These are phyloP conservation scores for Trachelus troglodyta DNA, from an alignment of 2,888 invertebrate species.

Conservation along the genomic window DNA sequence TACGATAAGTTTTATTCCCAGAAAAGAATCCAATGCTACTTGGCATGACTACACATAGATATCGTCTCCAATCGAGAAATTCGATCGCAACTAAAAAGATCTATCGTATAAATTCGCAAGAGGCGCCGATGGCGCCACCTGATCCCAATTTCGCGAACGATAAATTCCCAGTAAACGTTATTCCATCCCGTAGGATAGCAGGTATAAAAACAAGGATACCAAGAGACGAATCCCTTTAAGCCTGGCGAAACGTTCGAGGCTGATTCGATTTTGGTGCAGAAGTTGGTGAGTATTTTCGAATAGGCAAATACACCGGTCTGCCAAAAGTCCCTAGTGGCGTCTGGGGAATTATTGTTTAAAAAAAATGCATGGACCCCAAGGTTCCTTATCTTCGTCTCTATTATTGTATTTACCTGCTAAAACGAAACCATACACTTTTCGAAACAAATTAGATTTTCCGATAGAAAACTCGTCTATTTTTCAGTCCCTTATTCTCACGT, in stretches of 20 bases:
- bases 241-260: background rate
- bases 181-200: background rate
- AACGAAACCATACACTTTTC: background rate
- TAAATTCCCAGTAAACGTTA: constrained; percentile 14
- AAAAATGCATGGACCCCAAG: background rate
- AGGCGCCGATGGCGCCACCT: constrained; percentile 7
- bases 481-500: background rate
- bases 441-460: too few species aligned
- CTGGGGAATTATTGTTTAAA: background rate
- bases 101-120: background rate
- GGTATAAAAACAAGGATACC: background rate
- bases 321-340: background rate
- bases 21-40: background rate
- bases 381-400: background rate
- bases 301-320: background rate
- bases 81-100: background rate
- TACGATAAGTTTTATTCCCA: background rate
- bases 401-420: background rate
- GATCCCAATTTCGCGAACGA: constrained; percentile 21
- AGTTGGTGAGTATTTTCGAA: background rate
- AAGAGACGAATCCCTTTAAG: background rate
- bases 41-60: background rate
- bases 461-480: too few species aligned
- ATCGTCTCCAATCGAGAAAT: background rate
- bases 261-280: background rate